Percentiles rank a stretch among this genome's conserved stretches.
These are phyloP conservation scores for Danio albolineatus DNA, from an alignment of 2,797 vertebrate species.

Conservation along the genomic window DNA sequence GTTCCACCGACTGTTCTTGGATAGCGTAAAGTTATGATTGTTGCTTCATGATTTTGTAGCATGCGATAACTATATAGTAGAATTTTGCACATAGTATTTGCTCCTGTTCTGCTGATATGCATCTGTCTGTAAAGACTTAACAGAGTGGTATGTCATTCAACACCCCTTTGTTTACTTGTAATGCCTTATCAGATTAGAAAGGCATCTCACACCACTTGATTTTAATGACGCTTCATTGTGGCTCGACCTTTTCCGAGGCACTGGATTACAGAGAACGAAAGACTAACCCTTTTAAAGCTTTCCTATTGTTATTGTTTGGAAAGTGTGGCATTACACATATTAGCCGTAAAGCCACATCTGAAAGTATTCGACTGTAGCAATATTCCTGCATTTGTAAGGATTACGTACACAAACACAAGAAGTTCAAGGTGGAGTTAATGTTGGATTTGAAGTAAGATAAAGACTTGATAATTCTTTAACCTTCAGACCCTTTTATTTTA, in stretches of 20 bases:
- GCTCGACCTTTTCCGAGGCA: not conserved
- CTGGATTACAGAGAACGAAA: constrained; percentile 8
- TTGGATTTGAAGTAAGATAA: constrained; percentile 69
- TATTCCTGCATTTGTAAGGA: constrained; percentile 34
- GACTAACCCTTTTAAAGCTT: constrained; percentile 13
- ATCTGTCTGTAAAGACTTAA: constrained; percentile 1
- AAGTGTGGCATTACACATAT: constrained; percentile 40
- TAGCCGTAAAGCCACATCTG: constrained; percentile 22
- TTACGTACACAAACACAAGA: constrained; percentile 57
- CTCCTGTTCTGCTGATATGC: not conserved
- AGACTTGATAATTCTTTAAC: constrained; percentile 71
- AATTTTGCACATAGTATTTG: not conserved
- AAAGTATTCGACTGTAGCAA: constrained; percentile 22
- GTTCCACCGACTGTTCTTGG: constrained; percentile 10
- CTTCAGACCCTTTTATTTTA: constrained; percentile 66
- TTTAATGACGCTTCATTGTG: not conserved
- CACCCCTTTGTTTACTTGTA: not conserved
- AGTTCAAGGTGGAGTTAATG: constrained; percentile 69
- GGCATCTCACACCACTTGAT: not conserved
- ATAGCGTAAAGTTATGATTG: not conserved
- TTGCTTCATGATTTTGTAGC: constrained; percentile 15
- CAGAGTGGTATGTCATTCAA: not conserved
- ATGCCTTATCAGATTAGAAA: constrained; percentile 31
- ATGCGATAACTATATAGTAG: not conserved
- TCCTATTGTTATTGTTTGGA: constrained; percentile 23